Evolutionary conservation across 2,113 vertebrate genomes (phyloP).

Genomic region (Chionis minor): DNA sequence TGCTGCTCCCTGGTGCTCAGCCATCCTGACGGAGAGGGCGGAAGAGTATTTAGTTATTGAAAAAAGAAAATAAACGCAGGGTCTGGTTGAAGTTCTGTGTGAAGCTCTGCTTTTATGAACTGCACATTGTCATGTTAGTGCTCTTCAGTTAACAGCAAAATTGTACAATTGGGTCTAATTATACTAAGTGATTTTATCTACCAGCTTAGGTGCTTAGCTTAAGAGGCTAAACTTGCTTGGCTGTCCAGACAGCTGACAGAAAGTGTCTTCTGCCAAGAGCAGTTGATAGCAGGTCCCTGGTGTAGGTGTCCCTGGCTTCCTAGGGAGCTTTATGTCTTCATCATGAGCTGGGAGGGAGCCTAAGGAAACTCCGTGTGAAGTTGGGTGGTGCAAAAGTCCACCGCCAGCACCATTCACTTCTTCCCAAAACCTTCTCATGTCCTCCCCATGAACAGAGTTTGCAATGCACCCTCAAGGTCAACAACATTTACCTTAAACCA

Average conservation of each 20-base stretch:
- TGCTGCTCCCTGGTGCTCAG: neutral
- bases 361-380: neutral
- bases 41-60: neutral
- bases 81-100: neutral
- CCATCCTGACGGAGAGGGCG: neutral
- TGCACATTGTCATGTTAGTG: neutral
- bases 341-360: neutral
- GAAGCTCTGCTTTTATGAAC: neutral
- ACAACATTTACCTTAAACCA: neutral
- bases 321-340: neutral
- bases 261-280: neutral
- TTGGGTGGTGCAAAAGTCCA: neutral
- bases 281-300: neutral
- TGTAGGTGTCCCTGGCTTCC: neutral
- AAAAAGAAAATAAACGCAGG: neutral
- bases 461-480: neutral
- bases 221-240: neutral
- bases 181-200: neutral
- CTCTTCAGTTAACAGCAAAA: neutral
- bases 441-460: neutral
- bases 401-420: neutral
- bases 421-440: neutral
- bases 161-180: neutral
- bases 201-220: neutral
- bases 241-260: neutral